Evolutionary conservation across 2,888 invertebrate species (phyloP).

Genomic region (Sminthurides aquaticus): DNA sequence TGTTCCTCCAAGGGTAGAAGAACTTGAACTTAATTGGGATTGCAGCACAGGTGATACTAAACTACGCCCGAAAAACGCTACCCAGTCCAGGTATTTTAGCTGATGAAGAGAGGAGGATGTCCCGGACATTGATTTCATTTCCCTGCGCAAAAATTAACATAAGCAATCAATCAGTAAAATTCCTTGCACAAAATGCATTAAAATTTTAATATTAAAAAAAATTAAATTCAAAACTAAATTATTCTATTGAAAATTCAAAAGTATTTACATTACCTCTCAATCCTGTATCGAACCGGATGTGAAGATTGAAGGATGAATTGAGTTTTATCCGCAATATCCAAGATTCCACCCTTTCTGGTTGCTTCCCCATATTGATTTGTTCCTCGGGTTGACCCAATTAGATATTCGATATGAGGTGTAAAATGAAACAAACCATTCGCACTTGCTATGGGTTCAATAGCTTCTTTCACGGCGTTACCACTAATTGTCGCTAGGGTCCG

Average conservation of each 20-base stretch:
- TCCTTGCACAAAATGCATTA: no score
- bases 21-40: background rate
- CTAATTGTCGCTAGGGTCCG: background rate
- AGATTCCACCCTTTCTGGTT: background rate
- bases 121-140: background rate
- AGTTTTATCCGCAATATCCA: slow-evolving; percentile 35
- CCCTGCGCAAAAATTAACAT: background rate
- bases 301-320: slow-evolving; percentile 36
- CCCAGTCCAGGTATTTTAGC: slow-evolving; percentile 39
- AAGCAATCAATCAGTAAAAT: background rate
- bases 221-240: no score
- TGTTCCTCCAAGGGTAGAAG: background rate
- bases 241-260: background rate
- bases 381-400: slow-evolving; percentile 29
- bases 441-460: slow-evolving; percentile 26
- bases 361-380: slow-evolving; percentile 11
- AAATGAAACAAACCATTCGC: slow-evolving; percentile 27
- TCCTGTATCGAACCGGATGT: slow-evolving; percentile 39
- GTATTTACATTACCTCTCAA: slow-evolving; percentile 33
- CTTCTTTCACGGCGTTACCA: slow-evolving; percentile 6
- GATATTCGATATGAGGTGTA: slow-evolving; percentile 36
- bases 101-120: background rate
- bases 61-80: slow-evolving; percentile 39
- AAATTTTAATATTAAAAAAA: no score
- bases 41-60: slow-evolving; percentile 4